Conservation (phyloP, 2,888 invertebrate genomes). For the Cryptophagus acutangulus region DNA sequence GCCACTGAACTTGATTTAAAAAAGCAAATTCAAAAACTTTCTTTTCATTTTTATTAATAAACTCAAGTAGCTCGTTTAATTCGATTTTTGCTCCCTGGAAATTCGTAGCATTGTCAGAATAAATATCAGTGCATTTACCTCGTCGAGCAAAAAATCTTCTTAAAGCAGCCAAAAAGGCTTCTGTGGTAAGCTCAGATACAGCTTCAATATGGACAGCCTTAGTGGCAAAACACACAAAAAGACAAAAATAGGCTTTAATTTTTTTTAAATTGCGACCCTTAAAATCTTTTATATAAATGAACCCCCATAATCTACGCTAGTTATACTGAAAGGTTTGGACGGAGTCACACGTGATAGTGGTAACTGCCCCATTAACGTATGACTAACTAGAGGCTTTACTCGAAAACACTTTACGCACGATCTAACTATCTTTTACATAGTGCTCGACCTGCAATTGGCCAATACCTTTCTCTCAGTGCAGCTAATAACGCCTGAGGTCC, state of each 20-base stretch:
- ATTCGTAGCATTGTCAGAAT: conserved; percentile 11
- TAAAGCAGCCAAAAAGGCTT: conserved; percentile 11
- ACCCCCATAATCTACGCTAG: conserved; percentile 15
- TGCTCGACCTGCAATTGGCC: conserved; percentile 5
- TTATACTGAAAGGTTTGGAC: conserved; percentile 6
- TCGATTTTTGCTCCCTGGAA: conserved; percentile 12
- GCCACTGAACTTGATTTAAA: background rate
- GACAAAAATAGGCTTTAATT: conserved; percentile 8
- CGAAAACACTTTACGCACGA: conserved; percentile 10
- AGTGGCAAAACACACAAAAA: conserved; percentile 13
- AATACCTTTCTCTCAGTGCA: conserved; percentile 8
- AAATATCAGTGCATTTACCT: conserved; percentile 7
- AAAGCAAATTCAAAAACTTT: background rate
- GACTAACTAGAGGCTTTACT: background rate
- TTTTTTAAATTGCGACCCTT: conserved; percentile 9
- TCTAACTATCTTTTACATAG: background rate
- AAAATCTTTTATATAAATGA: background rate
- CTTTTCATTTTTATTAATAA: background rate
- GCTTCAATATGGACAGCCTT: conserved; percentile 14
- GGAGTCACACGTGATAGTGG: conserved; percentile 7
- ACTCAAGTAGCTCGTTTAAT: background rate
- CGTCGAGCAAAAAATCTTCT: conserved; percentile 11
- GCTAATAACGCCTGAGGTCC: conserved; percentile 5
- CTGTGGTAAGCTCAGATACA: conserved; percentile 10
- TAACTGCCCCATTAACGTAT: conserved; percentile 11